Evolutionary conservation across 2,888 invertebrate species (phyloP).

Genomic region (Cheilosia urbana): DNA sequence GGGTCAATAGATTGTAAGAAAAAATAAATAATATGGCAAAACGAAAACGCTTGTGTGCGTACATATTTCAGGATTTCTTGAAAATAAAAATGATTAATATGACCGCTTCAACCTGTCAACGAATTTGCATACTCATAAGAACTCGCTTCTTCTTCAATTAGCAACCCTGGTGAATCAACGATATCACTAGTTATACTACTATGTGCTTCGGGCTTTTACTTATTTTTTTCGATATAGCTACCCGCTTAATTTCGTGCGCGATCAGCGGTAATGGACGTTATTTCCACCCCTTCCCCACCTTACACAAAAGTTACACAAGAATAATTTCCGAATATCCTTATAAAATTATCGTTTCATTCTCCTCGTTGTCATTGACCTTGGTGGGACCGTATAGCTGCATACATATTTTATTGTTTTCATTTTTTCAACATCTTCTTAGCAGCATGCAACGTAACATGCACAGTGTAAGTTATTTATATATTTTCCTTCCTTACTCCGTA

Average conservation of each 20-base stretch:
- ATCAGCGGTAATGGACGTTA: background rate
- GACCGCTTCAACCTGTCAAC: too few relatives aligned
- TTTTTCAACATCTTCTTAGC: background rate
- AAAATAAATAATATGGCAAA: too few relatives aligned
- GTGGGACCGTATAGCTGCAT: conserved; percentile 18
- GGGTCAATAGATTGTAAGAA: too few relatives aligned
- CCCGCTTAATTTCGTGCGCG: conserved; percentile 17
- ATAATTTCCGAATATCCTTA: conserved; percentile 2
- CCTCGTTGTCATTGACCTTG: conserved; percentile 50
- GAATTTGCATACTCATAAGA: background rate
- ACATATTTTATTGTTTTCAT: background rate
- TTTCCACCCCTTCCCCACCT: background rate
- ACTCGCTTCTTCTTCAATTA: background rate
- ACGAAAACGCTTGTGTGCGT: too few relatives aligned
- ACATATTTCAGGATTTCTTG: too few relatives aligned
- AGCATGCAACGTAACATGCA: background rate
- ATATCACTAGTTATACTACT: background rate
- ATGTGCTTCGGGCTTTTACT: background rate
- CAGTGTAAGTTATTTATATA: conserved; percentile 31
- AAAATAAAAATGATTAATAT: too few relatives aligned
- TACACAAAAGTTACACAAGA: background rate
- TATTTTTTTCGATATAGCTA: background rate
- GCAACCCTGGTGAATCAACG: background rate
- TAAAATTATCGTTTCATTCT: conserved; percentile 14
- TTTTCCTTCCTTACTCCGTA: conserved; percentile 5